phyloP scores from a whole-genome alignment of 1,140 invertebrate genomes.

The Macrostomum lignano region DNA sequence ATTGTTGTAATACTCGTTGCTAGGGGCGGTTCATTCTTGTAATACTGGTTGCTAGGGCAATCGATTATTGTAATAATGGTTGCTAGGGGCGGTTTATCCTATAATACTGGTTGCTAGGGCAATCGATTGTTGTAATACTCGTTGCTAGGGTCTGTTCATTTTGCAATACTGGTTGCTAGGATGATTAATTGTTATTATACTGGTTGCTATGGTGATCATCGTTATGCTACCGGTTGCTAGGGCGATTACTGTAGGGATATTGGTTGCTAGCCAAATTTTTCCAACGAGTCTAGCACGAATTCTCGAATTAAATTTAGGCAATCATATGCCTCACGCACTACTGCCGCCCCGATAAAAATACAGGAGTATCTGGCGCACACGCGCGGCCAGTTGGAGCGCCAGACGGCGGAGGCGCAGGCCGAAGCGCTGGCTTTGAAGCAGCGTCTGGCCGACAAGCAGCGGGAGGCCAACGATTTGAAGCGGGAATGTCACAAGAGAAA shows the following conservation, averaged over 20 bases:
- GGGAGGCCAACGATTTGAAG: conserved; percentile 21
- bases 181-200: not conserved
- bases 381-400: no score
- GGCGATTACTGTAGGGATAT: no score
- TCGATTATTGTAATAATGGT: not conserved
- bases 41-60: not conserved
- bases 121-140: no score
- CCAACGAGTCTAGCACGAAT: not conserved
- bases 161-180: not conserved
- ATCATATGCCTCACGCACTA: conserved; percentile 11
- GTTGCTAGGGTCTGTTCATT: no score
- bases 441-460: no score
- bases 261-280: not conserved
- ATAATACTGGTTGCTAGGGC: no score
- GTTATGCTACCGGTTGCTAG: not conserved
- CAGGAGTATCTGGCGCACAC: conserved; percentile 17
- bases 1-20: not conserved
- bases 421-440: no score
- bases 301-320: no score
- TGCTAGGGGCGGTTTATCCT: no score
- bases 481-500: conserved; percentile 26
- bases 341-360: conserved; percentile 13
- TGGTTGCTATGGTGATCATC: no score
- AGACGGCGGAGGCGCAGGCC: no score
- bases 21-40: not conserved